Percentiles rank a stretch among this genome's conserved stretches.
phyloP scores from a whole-genome alignment of 1,140 invertebrate species.

The Anthonomus grandis region DNA sequence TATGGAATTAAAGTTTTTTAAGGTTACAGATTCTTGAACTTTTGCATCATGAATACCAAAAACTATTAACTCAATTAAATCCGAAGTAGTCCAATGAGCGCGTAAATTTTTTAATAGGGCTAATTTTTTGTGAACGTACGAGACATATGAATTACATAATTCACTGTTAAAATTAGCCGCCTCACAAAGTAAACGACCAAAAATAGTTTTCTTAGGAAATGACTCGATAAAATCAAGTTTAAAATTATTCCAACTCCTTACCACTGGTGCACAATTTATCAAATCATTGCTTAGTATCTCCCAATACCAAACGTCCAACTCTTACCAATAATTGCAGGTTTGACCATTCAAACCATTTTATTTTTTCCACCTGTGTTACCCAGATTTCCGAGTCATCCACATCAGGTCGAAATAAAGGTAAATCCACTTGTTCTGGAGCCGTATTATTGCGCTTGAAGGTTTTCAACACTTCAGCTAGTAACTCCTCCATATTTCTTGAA shows the following conservation, averaged over 20 bases:
- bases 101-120: background rate
- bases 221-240: conserved; percentile 23
- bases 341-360: conserved; percentile 5
- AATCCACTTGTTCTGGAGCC: conserved; percentile 13
- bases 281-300: conserved; percentile 14
- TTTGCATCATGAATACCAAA: conserved; percentile 17
- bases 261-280: conserved; percentile 18
- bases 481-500: too few species aligned
- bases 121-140: conserved; percentile 14
- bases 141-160: conserved; percentile 17
- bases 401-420: conserved; percentile 16
- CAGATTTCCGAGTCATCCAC: conserved; percentile 12
- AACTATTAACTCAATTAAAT: conserved; percentile 22
- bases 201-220: conserved; percentile 20
- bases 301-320: conserved; percentile 22
- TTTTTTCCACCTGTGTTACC: conserved; percentile 10
- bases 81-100: background rate
- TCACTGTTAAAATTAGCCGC: conserved; percentile 14
- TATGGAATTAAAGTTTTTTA: conserved; percentile 1
- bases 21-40: background rate
- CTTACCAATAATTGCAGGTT: conserved; percentile 12
- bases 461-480: too few species aligned
- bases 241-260: conserved; percentile 20
- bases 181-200: conserved; percentile 17
- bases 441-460: too few species aligned